Percentiles rank a stretch among this genome's conserved stretches.
These are phyloP conservation scores for Elymnias hypermnestra DNA, from an alignment of 1,140 invertebrate species.

Conservation along the genomic window DNA sequence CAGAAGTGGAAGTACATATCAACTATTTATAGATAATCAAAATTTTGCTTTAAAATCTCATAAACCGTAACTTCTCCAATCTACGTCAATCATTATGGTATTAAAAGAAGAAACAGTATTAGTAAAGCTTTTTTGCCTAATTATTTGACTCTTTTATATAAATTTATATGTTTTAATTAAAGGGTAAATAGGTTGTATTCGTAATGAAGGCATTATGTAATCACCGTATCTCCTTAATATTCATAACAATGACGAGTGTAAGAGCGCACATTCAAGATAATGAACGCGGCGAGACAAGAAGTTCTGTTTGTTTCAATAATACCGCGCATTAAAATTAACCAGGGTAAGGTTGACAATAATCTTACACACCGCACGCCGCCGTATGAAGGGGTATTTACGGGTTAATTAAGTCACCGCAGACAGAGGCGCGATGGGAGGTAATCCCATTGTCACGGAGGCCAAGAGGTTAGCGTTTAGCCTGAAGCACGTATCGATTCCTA, in stretches of 20 bases:
- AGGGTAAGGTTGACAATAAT: slow-evolving; percentile 61
- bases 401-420: slow-evolving; percentile 72
- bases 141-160: too few species aligned
- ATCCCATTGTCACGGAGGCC: slow-evolving; percentile 59
- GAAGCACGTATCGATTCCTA: slow-evolving; percentile 17
- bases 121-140: too few species aligned
- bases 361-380: slow-evolving; percentile 45
- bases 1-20: too few species aligned
- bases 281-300: slow-evolving; percentile 34
- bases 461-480: slow-evolving; percentile 32
- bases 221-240: slow-evolving; percentile 10
- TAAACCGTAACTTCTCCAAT: too few species aligned
- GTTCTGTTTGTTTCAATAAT: slow-evolving; percentile 58
- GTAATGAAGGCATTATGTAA: slow-evolving; percentile 13
- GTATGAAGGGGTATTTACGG: slow-evolving; percentile 59
- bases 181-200: too few species aligned
- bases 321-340: slow-evolving; percentile 60
- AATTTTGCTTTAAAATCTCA: too few species aligned
- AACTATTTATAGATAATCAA: too few species aligned
- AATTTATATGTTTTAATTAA: too few species aligned
- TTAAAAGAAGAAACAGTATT: too few species aligned
- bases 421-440: slow-evolving; percentile 37
- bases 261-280: slow-evolving; percentile 39
- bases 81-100: too few species aligned
- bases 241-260: slow-evolving; percentile 24